Conservation (phyloP, 2,113 vertebrate species). For the Anoplopoma fimbria region DNA sequence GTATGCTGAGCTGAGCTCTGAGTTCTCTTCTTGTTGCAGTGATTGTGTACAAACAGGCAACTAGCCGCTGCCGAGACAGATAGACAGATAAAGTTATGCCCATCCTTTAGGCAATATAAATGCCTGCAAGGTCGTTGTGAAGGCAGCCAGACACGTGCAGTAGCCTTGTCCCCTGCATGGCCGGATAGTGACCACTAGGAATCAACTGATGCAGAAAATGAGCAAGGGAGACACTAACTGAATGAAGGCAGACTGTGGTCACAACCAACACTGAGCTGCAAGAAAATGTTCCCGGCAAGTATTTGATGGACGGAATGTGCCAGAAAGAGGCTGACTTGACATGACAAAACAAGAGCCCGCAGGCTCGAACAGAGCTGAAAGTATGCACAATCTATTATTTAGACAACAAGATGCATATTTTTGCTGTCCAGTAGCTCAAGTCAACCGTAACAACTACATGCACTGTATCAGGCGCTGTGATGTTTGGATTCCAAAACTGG, state of each 20-base stretch:
- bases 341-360: constrained; percentile 18
- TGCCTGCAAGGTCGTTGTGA: constrained; percentile 34
- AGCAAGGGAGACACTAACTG: not conserved
- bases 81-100: constrained; percentile 16
- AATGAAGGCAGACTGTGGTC: constrained; percentile 34
- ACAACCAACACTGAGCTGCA: constrained; percentile 14
- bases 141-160: constrained; percentile 38
- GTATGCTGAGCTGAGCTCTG: constrained; percentile 12
- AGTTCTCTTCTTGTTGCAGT: constrained; percentile 12
- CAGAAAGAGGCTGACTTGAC: constrained; percentile 53
- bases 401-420: constrained; percentile 16
- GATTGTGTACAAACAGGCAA: constrained; percentile 33
- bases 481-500: not conserved
- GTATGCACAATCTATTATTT: constrained; percentile 39
- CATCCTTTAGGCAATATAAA: constrained; percentile 40
- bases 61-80: constrained; percentile 14
- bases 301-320: constrained; percentile 41
- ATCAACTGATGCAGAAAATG: constrained; percentile 3
- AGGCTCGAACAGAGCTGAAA: constrained; percentile 26
- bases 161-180: constrained; percentile 10
- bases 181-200: constrained; percentile 16
- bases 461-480: not conserved
- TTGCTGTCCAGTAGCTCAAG: constrained; percentile 27
- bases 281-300: constrained; percentile 12
- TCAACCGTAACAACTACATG: not conserved